Percentiles rank a stretch among this genome's conserved stretches.
These are phyloP conservation scores for Astropecten irregularis DNA, from an alignment of 53 echinoderm and acorn worm species.

Conservation along the genomic window DNA sequence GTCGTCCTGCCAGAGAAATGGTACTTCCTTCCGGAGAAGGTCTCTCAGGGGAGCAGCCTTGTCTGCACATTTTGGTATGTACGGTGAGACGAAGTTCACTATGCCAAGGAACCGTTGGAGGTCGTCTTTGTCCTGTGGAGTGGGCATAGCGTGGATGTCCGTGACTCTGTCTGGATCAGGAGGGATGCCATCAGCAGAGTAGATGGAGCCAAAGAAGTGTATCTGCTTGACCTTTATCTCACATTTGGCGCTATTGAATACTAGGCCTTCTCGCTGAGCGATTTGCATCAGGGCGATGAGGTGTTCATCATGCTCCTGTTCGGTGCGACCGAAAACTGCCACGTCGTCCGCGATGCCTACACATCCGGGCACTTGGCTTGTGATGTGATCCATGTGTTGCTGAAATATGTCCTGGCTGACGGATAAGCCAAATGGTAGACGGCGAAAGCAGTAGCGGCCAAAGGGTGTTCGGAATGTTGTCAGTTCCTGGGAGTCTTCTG, in stretches of 20 bases:
- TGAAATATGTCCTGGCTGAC: conserved; percentile 42
- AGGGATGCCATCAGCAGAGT: conserved; percentile 14
- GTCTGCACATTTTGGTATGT: conserved; percentile 60
- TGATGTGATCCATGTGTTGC: conserved; percentile 35
- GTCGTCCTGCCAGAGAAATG: conserved; percentile 60
- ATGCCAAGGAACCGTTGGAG: conserved; percentile 70
- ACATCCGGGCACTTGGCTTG: not conserved
- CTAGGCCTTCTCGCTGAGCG: conserved; percentile 15
- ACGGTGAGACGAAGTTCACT: conserved; percentile 33
- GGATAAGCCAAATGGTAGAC: no score
- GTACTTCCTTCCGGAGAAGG: conserved; percentile 54
- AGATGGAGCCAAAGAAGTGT: conserved; percentile 58
- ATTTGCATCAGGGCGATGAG: conserved; percentile 23
- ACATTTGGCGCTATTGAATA: conserved; percentile 46
- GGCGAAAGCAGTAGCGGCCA: no score
- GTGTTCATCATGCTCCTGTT: conserved; percentile 46
- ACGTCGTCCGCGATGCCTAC: no score
- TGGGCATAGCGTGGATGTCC: no score
- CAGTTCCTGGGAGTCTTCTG: conserved; percentile 41
- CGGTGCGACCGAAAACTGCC: conserved; percentile 9
- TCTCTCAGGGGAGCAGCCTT: conserved; percentile 39
- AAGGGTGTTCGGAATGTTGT: no score
- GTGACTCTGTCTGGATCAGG: conserved; percentile 64
- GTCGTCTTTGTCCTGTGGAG: conserved; percentile 78
- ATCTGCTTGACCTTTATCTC: conserved; percentile 31